Base-by-base conservation (phyloP, 1,140 invertebrate species). In the Panulirus ornatus region DNA sequence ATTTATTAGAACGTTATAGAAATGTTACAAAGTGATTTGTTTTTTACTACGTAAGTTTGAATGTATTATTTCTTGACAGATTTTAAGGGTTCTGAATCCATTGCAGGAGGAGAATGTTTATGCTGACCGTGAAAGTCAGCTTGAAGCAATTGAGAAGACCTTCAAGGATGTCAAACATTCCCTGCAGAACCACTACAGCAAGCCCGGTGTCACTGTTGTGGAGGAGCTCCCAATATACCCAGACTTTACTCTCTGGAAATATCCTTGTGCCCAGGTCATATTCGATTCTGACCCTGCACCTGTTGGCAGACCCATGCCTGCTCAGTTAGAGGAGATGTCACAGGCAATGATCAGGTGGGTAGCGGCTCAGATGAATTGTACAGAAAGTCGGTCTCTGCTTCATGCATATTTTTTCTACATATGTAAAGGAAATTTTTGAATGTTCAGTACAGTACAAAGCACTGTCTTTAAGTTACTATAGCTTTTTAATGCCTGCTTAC, bases 281-380 rank as follows among this genome's bases (percentile, higher is more conserved):
- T 99, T 99, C 94, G 99, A 99, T 94, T 98, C 98, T 8, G 99
- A 99, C 95, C 99, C 99, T 47, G 96, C 97, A 75, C 97, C 97
- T 0, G 94, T 96, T 79, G 97, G 97, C 81, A 96, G 97, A 92
- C 96, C 97, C 93, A 95, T 97, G 75, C 96, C 97, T 54, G 97
- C 96, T 58, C 97, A 99, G 93, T 96, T 98, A 92, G 98, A 99
- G 94, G 97, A 99, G 94, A 99, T 99, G 98, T 98, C 98, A 42
- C 98, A 99, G 94, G 98, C 98, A 92, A 99, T 99, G 98, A 99
- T 99, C 94, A 95, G 98, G 96, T 97, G 93, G 92, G 91, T 34
- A 42, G 3, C 38, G 70, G 34, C n/a, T n/a, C n/a, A n/a, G n/a
- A n/a, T n/a, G n/a, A n/a, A n/a, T n/a, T n/a, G n/a, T n/a, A n/a